A percentile compares a stretch with the other conserved stretches of the same genome.
These are phyloP conservation scores for Alca torda DNA, from an alignment of 2,797 vertebrate genomes.

Conservation along the genomic window DNA sequence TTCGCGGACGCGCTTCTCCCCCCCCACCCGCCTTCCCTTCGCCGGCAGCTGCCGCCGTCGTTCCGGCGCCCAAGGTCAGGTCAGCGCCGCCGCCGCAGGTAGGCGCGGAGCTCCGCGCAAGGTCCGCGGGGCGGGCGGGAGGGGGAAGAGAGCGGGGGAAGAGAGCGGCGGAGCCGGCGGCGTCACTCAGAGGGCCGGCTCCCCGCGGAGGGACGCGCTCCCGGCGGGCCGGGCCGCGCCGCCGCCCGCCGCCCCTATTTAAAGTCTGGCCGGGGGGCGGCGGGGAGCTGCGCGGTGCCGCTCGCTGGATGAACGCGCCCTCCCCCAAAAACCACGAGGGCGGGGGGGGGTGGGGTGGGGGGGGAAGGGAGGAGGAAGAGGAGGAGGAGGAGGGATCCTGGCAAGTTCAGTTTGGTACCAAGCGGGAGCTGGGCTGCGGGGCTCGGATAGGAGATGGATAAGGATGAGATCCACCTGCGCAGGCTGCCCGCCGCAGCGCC, in stretches of 20 bases:
- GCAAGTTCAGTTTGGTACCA: slow-evolving; percentile 11
- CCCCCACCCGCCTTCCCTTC: background rate
- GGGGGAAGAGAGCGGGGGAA: background rate
- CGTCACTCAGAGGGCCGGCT: background rate
- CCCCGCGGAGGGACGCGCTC: slow-evolving; percentile 3
- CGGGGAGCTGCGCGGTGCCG: background rate
- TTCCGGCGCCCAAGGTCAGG: slow-evolving; percentile 14
- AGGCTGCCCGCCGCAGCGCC: slow-evolving; percentile 49
- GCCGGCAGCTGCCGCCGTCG: slow-evolving; percentile 42
- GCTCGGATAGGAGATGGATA: slow-evolving; percentile 49
- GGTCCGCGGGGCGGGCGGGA: background rate
- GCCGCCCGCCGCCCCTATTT: slow-evolving; percentile 29
- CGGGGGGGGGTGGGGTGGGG: too few relatives aligned
- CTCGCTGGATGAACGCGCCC: background rate
- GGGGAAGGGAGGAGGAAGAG: background rate
- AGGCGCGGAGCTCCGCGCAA: background rate
- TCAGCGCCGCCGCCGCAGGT: background rate
- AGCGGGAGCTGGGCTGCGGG: background rate
- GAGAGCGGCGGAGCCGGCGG: background rate
- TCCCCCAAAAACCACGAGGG: background rate
- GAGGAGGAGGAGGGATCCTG: background rate
- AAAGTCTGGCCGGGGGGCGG: slow-evolving; percentile 19
- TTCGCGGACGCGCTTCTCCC: background rate
- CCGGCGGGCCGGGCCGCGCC: background rate
- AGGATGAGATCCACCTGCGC: slow-evolving; percentile 68